Base-by-base conservation (phyloP, 2,797 vertebrate genomes). In the Tokudaia tokunoshimensis region DNA sequence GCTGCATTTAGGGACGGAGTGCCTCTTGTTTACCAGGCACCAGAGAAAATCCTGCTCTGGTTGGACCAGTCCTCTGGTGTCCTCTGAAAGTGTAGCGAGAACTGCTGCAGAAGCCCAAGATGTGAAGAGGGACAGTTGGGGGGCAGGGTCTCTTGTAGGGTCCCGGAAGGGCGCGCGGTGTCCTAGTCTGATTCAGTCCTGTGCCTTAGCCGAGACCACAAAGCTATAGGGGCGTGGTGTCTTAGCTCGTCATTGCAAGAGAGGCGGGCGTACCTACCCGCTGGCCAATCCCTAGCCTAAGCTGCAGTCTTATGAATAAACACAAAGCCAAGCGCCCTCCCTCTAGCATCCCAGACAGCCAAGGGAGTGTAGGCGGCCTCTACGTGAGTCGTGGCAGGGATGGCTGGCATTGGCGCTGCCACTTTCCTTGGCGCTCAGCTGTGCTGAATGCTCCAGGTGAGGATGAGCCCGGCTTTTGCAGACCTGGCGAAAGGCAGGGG, bases 401-500 rank as follows among this genome's bases (percentile, higher is more conserved):
- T 98, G 97, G 92, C 2, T 44, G 94, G 93, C 82, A 86, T 59
- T 2, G 29, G 88, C 74, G 89, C 94, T 31, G 50, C 93, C 20
- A 78, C 96, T 90, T 47, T 81, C 29, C 26, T 76, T 92, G 17
- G 76, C 74, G 93, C 95, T 86, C 97, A 89, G 85, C 94, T 83
- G 24, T 7, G 67, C 95, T 97, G 95, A 97, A 94, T 83, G 95
- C 70, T 94, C 95, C 97, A 97, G 97, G 97, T 97, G 97, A 97
- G 96, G 55, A 59, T 55, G 24, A 72, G 78, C 87, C 65, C 89
- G 1, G 85, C 41, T 41, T 87, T 83, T 76, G 94, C 81, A 52
- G 81, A 92, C 37, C 10, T 34, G 31, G 90, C 20, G 19, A 76
- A 22, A 85, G 29, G 86, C 47, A 3, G 59, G 72, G 63, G 22